Evolutionary conservation across 2,797 vertebrate genomes (phyloP), one percentile per base, ranked within the genome.

Genomic region (Oophaga sylvatica): DNA sequence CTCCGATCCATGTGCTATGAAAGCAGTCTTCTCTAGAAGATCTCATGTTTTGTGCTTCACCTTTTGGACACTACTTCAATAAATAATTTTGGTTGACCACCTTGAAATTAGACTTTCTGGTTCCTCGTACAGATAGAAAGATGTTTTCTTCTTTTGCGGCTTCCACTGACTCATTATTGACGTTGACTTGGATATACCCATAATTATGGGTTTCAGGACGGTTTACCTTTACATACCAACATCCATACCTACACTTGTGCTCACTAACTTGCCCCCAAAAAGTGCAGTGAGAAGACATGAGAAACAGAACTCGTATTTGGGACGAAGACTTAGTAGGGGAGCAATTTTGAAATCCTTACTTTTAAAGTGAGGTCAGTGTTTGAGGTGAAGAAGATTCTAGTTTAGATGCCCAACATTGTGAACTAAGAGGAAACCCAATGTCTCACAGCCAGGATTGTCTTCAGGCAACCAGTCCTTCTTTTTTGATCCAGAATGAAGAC

Each of bases 301-400:
- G 22, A 53, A 41, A 73, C 19, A 31, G 29, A 16, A 13, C 65
- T 26, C 20, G 60, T 20, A 20, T 20, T 20, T 26, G n/a, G 9
- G n/a, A 26, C 10, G n/a, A 73, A 2, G 41, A 11, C n/a, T 29
- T 73, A 67, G 19, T 59, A 63, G 53, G 70, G 59, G 48, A 70
- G 53, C 17, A 82, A 56, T n/a, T 81, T 8, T 65, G 70, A 75
- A 75, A 60, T 62, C 53, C 67, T 75, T 85, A 83, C 60, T 88
- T 81, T 88, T 75, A 76, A 67, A 78, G 83, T 60, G 70, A 65
- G 26, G 68, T 41, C 35, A 59, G 77, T 81, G 65, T 81, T 75
- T 75, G 87, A 76, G 77, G 78, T 83, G 45, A 41, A 41, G 35
- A 41, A 41, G 35, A 68, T 75, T 77, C 41, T 31, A 53, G 17